Evolutionary conservation across 1,140 invertebrate species (phyloP).

Genomic region (Teleogryllus occipitalis): DNA sequence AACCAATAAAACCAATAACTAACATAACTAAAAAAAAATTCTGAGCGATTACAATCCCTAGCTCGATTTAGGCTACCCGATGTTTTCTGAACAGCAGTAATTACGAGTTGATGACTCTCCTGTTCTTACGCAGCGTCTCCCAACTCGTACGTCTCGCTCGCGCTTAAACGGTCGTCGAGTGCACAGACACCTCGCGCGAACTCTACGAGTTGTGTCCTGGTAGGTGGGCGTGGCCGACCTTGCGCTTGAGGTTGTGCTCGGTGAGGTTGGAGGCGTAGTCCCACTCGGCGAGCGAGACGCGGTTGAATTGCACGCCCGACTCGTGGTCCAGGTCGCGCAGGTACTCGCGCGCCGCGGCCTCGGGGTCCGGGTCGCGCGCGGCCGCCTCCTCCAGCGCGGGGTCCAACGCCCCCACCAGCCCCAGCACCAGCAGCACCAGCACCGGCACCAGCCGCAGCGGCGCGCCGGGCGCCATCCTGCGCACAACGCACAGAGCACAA

Average conservation of each 20-base stretch:
- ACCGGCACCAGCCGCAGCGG: conserved; percentile 21
- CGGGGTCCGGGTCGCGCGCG: conserved; percentile 26
- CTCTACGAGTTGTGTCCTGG: neutral
- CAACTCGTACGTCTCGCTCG: no score
- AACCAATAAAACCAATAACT: no score
- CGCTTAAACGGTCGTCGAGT: neutral
- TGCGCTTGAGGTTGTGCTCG: conserved; percentile 25
- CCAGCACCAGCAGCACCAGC: conserved; percentile 23
- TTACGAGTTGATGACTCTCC: no score
- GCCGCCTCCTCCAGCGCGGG: conserved; percentile 32
- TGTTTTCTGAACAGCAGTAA: no score
- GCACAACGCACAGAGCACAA: neutral
- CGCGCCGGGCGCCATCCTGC: neutral
- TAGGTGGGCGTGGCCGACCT: conserved; percentile 7
- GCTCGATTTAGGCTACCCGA: no score
- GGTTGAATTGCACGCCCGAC: conserved; percentile 13
- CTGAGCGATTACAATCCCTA: no score
- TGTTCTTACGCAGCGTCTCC: no score
- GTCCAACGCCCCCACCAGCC: conserved; percentile 15
- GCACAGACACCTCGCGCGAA: no score
- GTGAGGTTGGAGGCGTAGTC: conserved; percentile 34
- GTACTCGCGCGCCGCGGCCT: conserved; percentile 21
- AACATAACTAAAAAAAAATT: no score
- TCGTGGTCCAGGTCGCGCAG: conserved; percentile 19
- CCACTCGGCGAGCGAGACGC: conserved; percentile 29